These are phyloP conservation scores for Ochropacha duplaris DNA, from an alignment of 2,888 invertebrate species.

Conservation along the genomic window DNA sequence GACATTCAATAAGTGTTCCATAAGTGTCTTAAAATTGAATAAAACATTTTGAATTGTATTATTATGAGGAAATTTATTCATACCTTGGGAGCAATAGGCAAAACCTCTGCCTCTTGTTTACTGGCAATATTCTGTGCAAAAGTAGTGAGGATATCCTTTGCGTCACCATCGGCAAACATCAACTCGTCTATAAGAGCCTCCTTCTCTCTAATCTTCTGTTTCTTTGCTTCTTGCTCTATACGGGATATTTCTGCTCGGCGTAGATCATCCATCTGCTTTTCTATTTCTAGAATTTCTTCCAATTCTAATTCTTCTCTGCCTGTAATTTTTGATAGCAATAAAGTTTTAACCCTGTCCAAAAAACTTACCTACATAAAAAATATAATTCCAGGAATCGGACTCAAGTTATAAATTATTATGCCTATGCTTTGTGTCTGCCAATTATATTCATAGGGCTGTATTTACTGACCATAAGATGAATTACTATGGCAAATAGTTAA, in stretches of 20 bases:
- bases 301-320: conserved; percentile 93
- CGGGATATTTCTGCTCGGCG: conserved; percentile 87
- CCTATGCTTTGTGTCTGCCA: no score
- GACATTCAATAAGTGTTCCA: no score
- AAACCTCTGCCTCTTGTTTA: conserved; percentile 82
- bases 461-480: no score
- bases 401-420: no score
- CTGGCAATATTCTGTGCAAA: conserved; percentile 89
- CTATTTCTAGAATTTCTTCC: conserved; percentile 92
- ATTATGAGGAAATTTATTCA: no score
- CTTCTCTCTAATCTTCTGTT: conserved; percentile 92
- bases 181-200: conserved; percentile 97
- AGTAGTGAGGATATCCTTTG: conserved; percentile 92
- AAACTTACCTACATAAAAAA: no score
- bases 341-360: no score
- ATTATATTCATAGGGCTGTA: no score
- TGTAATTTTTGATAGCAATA: conserved; percentile 25
- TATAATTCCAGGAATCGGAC: no score
- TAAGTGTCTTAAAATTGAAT: no score
- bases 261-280: conserved; percentile 89
- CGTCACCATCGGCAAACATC: conserved; percentile 95
- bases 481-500: no score
- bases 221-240: conserved; percentile 87
- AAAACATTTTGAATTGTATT: no score
- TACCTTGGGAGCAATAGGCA: conserved; percentile 74